Base-by-base conservation (phyloP, 2,113 vertebrate species). In the Heteronetta atricapilla region DNA sequence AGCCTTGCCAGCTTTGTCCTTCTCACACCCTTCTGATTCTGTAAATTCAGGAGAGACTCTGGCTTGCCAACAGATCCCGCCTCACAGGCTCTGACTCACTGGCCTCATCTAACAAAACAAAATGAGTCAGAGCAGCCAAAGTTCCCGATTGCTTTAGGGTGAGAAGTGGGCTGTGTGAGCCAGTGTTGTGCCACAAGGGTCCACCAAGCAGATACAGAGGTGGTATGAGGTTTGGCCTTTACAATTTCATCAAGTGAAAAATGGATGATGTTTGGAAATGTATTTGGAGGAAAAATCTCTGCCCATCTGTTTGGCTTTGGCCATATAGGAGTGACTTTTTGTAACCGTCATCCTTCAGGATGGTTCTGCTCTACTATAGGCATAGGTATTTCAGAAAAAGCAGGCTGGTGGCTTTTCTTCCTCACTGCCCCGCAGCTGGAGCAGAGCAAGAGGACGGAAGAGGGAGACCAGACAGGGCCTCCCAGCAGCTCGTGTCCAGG, bases 1-100 rank as follows among this genome's bases (percentile, higher is more conserved):
- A 50, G 11, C 67, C 0, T 0, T 67, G 36, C 23, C 67, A 62
- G 38, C 48, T 46, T 76, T 18, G 11, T 4, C 9, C 11, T 18
- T 77, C 25, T 56, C 29, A 56, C 7, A 34, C 26, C 3, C 62
- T 62, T n/a, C 17, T 1, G 0, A 16, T 44, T 68, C 42, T 74
- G 11, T 53, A 20, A 74, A 29, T 46, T 77, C 20, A 48, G 19
- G 59, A 53, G 68, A 83, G 33, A 34, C 20, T 7, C 18, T 26
- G 22, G 25, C 22, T 73, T 60, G 34, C 22, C 34, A 89, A 33
- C 14, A 60, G 34, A 29, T 56, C 44, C 36, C 66, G 13, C 34
- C 34, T 46, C 29, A 23, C 29, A 3, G 2, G 21, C 58, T 7
- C 40, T 66, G 29, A 42, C 33, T 74, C 21, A 19, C 19, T 74